phyloP scores from a whole-genome alignment of 2,888 invertebrate species.

The Oscheius sp. region DNA sequence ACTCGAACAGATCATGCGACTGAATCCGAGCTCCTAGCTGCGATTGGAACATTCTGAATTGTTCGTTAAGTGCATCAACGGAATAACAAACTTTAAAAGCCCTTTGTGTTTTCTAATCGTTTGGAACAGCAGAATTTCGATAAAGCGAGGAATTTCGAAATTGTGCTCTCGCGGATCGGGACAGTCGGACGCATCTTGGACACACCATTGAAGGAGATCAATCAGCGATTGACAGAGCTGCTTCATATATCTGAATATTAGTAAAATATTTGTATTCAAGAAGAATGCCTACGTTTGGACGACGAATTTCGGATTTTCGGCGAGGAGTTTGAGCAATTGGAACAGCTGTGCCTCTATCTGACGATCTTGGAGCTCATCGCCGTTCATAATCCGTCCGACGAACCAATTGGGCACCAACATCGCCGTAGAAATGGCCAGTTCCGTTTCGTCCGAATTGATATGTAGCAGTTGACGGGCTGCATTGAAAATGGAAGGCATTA shows the following conservation, averaged over 20 bases:
- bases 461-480: background rate
- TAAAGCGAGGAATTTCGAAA: slow-evolving; percentile 1
- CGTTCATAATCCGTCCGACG: background rate
- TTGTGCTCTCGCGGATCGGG: slow-evolving; percentile 13
- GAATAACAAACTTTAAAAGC: background rate
- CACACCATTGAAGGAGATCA: background rate
- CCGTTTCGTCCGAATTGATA: background rate
- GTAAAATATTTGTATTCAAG: background rate
- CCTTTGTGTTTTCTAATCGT: slow-evolving; percentile 4
- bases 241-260: background rate
- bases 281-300: background rate
- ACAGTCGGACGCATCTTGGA: slow-evolving; percentile 14
- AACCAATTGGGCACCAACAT: background rate
- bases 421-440: background rate
- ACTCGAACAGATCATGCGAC: background rate
- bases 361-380: slow-evolving; percentile 19
- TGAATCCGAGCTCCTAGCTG: background rate
- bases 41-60: background rate
- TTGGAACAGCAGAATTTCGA: slow-evolving; percentile 8
- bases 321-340: slow-evolving; percentile 1
- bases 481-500: slow-evolving; percentile 3
- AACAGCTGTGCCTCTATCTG: slow-evolving; percentile 14
- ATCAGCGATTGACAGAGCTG: background rate
- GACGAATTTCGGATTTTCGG: background rate
- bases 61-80: background rate